Percentiles rank a stretch among this genome's conserved stretches.
These are phyloP conservation scores for Drosophila seclusa DNA, from an alignment of 2,888 invertebrate species.

Conservation along the genomic window DNA sequence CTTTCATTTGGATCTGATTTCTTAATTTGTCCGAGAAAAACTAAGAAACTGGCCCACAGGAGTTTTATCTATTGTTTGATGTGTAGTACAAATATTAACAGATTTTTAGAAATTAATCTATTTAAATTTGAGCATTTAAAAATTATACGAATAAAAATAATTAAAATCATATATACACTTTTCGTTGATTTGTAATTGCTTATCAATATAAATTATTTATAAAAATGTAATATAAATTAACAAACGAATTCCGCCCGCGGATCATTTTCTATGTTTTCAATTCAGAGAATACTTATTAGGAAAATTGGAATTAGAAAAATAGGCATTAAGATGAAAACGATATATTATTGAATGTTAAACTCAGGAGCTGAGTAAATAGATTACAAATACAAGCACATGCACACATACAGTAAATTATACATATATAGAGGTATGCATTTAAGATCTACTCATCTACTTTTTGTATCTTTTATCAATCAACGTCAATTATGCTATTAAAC, in stretches of 20 bases:
- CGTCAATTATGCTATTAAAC: slow-evolving; percentile 60
- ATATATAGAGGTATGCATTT: slow-evolving; percentile 29
- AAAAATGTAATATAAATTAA: slow-evolving; percentile 9
- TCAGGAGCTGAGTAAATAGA: slow-evolving; percentile 15
- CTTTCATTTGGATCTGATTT: background rate
- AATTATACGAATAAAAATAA: background rate
- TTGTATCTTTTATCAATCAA: slow-evolving; percentile 46
- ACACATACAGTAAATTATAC: slow-evolving; percentile 13
- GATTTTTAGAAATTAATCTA: background rate
- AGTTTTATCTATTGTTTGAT: slow-evolving; percentile 3
- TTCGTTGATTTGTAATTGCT: background rate
- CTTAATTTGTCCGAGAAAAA: background rate
- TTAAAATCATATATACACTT: background rate
- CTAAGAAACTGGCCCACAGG: background rate
- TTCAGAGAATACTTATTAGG: background rate
- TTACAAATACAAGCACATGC: slow-evolving; percentile 29
- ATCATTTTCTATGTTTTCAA: slow-evolving; percentile 27
- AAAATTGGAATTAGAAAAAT: background rate
- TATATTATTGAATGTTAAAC: background rate
- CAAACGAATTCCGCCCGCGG: slow-evolving; percentile 64
- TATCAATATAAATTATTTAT: slow-evolving; percentile 1
- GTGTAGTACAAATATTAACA: background rate
- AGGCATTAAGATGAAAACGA: background rate
- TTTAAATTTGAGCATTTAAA: slow-evolving; percentile 14
- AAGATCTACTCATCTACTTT: slow-evolving; percentile 49